Evolutionary conservation across 2,113 vertebrate genomes (phyloP), one percentile per base, ranked within the genome.

Genomic region (Excalfactoria chinensis): DNA sequence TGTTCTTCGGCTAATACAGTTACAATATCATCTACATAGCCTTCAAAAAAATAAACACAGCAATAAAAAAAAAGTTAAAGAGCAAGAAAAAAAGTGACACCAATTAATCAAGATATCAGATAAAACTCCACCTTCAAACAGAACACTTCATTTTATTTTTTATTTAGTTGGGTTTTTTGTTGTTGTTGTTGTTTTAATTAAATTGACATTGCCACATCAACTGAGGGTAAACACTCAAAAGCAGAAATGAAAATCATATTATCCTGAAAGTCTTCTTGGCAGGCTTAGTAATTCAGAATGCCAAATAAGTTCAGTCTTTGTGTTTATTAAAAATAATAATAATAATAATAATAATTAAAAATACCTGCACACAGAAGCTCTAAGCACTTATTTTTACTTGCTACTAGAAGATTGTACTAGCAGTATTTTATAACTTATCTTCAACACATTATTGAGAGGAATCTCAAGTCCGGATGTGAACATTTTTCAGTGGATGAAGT

Each of bases 1-100:
- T 99, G 99, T 86, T 99, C 99, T 97, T 99, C 99, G 63, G 98
- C 99, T 75, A 99, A 95, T 64, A 99, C 99, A 44, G 98, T 98
- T 87, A 99, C 87, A 94, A 98, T 98, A 89, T 99, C 99, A 90
- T 99, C 99, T 87, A 99, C 98, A 49, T 98, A 99, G 81, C 98
- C 99, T 99, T 95, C 30, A 84, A 75, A 79, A 79, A 95, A 84
- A 63, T 16, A 96, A 93, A 96, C 3, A 95, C 37, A 92, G 89
- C 41, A 94, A 71, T 13, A 84, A 48, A 81, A 48, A 48, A 46
- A 51, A 40, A 70, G 9, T 41, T 30, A 69, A 58, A 73, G 10
- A 43, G 13, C 43, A 60, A 6, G 60, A 84, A 62, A 51, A 51
- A 43, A 44, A 74, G 2, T 21, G 0, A 75, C 49, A 59, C 2